Evolutionary conservation across 2,113 vertebrate species (phyloP).

Genomic region (Aptenodytes forsteri): DNA sequence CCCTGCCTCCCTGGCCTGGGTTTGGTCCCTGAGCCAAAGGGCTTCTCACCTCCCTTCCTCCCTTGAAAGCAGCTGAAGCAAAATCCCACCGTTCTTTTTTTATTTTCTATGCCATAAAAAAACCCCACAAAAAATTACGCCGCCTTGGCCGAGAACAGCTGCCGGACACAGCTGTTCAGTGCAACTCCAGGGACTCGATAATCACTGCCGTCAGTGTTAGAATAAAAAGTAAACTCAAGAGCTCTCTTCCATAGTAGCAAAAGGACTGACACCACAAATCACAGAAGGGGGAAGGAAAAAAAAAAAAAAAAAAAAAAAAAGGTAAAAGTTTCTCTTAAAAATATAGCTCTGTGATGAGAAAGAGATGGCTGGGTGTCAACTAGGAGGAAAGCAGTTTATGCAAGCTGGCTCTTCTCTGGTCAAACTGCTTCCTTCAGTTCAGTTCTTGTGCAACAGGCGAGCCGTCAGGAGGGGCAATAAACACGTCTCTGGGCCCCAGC

Average conservation of each 20-base stretch:
- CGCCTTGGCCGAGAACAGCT: not conserved
- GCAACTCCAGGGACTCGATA: conserved; percentile 11
- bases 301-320: too few species aligned
- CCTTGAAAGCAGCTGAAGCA: not conserved
- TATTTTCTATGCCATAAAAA: conserved; percentile 52
- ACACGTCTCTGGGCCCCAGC: not conserved
- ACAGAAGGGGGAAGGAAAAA: not conserved
- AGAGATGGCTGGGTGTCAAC: conserved; percentile 13
- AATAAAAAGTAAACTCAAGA: not conserved
- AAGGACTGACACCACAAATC: conserved; percentile 44
- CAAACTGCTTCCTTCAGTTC: not conserved
- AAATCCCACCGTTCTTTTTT: not conserved
- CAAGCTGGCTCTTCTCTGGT: not conserved
- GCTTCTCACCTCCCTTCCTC: not conserved
- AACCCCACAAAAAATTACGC: not conserved
- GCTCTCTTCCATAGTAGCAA: conserved; percentile 14
- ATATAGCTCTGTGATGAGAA: conserved; percentile 23
- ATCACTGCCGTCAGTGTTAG: conserved; percentile 1
- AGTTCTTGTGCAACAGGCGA: not conserved
- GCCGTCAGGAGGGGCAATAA: not conserved
- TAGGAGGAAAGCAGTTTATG: not conserved
- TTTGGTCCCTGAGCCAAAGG: not conserved
- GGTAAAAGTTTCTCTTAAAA: conserved; percentile 45
- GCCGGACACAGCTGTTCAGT: conserved; percentile 23
- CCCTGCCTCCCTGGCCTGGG: not conserved